Conservation (phyloP, 2,113 vertebrate species). For the Hassar affinis region DNA sequence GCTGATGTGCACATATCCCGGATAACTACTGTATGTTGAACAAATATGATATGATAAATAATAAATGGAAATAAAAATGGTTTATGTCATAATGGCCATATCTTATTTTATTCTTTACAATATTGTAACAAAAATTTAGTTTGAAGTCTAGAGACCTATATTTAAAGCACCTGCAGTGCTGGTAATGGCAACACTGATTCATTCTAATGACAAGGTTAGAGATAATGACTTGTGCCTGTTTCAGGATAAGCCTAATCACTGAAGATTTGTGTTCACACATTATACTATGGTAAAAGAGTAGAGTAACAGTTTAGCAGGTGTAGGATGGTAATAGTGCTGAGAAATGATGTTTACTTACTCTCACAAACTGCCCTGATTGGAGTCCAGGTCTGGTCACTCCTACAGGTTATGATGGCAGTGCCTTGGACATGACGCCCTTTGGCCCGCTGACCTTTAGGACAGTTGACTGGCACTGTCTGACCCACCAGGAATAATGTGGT, state of each 20-base stretch:
- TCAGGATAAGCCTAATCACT: too few relatives aligned
- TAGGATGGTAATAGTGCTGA: not conserved
- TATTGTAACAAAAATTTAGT: not conserved
- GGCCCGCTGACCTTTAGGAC: slow-evolving; percentile 85
- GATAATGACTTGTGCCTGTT: not conserved
- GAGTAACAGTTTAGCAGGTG: not conserved
- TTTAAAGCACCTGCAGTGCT: not conserved
- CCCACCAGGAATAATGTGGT: slow-evolving; percentile 82
- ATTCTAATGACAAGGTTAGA: not conserved
- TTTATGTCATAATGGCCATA: not conserved
- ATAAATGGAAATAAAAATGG: not conserved
- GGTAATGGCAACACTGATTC: not conserved
- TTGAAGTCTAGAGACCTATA: not conserved
- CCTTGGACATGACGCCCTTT: slow-evolving; percentile 81
- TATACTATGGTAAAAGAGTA: not conserved
- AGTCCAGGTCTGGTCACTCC: slow-evolving; percentile 88
- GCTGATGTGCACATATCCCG: not conserved
- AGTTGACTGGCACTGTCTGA: slow-evolving; percentile 80
- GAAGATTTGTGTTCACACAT: not conserved
- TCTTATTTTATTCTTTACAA: not conserved
- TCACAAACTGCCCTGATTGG: slow-evolving; percentile 80
- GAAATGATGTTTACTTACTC: slow-evolving; percentile 75
- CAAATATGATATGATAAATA: too few relatives aligned
- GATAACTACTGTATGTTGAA: too few relatives aligned
- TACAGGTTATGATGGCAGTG: slow-evolving; percentile 79